These are phyloP conservation scores for Cataglyphis hispanica DNA, from an alignment of 1,140 invertebrate species.

Conservation along the genomic window DNA sequence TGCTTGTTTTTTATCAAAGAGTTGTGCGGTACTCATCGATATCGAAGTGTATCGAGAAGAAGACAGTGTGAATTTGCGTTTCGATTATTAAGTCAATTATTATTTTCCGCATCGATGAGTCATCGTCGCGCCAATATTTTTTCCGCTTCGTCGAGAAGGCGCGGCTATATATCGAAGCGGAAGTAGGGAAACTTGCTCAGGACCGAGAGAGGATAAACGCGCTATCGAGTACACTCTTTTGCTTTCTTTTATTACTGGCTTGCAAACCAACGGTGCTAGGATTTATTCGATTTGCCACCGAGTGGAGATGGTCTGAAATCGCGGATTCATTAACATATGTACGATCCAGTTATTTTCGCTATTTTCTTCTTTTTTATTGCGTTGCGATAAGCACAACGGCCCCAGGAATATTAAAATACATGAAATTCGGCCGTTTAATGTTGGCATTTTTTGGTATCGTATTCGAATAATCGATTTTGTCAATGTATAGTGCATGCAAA, in stretches of 20 bases:
- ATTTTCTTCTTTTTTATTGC: neutral
- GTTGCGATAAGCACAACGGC: too few relatives aligned
- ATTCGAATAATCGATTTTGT: constrained; percentile 14
- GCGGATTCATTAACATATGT: constrained; percentile 51
- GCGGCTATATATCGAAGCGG: constrained; percentile 3
- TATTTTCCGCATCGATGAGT: constrained; percentile 20
- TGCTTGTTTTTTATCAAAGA: constrained; percentile 19
- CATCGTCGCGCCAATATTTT: constrained; percentile 16
- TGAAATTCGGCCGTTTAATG: constrained; percentile 28
- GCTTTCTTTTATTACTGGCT: constrained; percentile 53
- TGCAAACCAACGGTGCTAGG: neutral
- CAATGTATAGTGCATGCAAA: neutral
- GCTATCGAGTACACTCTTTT: constrained; percentile 2
- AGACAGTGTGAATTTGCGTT: neutral
- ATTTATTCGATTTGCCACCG: constrained; percentile 51
- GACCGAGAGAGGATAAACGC: constrained; percentile 12
- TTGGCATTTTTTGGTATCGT: constrained; percentile 19
- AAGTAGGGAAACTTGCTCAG: constrained; percentile 46
- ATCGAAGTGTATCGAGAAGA: neutral
- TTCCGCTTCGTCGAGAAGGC: constrained; percentile 27
- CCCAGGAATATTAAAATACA: constrained; percentile 15
- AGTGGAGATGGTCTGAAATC: neutral
- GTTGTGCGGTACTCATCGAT: neutral
- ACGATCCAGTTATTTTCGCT: constrained; percentile 14
- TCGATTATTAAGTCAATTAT: constrained; percentile 48